These are phyloP conservation scores for Tragelaphus eurycerus DNA, from an alignment of 2,797 vertebrate genomes.

Conservation along the genomic window DNA sequence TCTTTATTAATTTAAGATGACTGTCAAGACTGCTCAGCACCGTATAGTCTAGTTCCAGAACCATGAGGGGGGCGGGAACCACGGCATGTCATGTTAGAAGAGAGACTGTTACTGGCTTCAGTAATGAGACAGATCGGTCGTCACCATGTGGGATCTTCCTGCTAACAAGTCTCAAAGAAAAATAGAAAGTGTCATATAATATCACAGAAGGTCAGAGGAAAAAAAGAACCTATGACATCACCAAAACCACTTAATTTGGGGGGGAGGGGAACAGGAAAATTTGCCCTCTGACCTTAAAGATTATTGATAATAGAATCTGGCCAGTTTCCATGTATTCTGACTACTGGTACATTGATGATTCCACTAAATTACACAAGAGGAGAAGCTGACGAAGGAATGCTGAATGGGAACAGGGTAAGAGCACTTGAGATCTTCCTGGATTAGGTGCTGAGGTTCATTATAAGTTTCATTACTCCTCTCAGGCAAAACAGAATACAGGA, in stretches of 20 bases:
- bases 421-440: not conserved
- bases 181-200: not conserved
- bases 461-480: not conserved
- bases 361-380: not conserved
- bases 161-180: not conserved
- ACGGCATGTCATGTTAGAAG: not conserved
- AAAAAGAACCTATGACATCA: not conserved
- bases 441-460: not conserved
- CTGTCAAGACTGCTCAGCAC: not conserved
- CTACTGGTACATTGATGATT: not conserved
- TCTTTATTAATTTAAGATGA: slow-evolving; percentile 59
- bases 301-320: not conserved
- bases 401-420: not conserved
- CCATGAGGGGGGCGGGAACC: not conserved
- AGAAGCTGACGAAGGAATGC: not conserved
- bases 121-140: not conserved
- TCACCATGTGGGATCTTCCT: not conserved
- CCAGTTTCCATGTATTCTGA: not conserved
- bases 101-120: not conserved
- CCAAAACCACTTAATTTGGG: not conserved
- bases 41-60: not conserved
- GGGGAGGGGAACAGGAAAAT: not conserved
- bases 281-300: not conserved
- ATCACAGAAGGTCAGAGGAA: not conserved
- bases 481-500: not conserved